Percentiles rank a stretch among this genome's conserved stretches.
phyloP scores from a whole-genome alignment of 2,888 invertebrate species.

The Odontocerum albicorne region DNA sequence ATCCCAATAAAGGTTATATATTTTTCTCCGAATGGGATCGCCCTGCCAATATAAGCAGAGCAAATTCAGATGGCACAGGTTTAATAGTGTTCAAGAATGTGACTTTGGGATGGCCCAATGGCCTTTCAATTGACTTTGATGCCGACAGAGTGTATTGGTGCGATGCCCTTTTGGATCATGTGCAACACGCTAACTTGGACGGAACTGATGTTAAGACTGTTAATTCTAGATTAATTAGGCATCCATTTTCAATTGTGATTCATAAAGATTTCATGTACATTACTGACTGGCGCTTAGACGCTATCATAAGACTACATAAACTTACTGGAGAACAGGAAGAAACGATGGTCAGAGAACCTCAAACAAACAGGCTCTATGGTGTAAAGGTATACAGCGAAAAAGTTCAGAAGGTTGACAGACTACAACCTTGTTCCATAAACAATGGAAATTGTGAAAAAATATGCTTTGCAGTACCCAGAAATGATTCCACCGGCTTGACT shows the following conservation, averaged over 20 bases:
- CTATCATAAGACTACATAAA: constrained; percentile 89
- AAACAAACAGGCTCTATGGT: constrained; percentile 87
- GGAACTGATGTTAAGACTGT: constrained; percentile 91
- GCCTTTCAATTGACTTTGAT: constrained; percentile 88
- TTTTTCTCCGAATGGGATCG: constrained; percentile 97
- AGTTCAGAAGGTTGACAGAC: constrained; percentile 69
- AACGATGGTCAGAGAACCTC: constrained; percentile 84
- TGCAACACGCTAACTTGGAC: constrained; percentile 90
- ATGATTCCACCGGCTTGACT: constrained; percentile 58
- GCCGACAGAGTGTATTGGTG: constrained; percentile 95
- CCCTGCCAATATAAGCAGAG: constrained; percentile 94
- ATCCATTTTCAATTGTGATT: constrained; percentile 91
- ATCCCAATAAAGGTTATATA: constrained; percentile 91
- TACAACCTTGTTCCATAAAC: constrained; percentile 80
- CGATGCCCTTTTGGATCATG: constrained; percentile 93
- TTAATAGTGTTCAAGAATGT: constrained; percentile 86
- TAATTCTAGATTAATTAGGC: constrained; percentile 80
- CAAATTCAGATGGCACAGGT: constrained; percentile 86
- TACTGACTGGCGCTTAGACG: constrained; percentile 95
- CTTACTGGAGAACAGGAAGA: constrained; percentile 85
- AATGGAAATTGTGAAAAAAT: constrained; percentile 94
- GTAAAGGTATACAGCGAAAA: constrained; percentile 83
- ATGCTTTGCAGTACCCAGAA: constrained; percentile 86
- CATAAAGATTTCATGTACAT: constrained; percentile 92
- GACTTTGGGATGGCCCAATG: constrained; percentile 97